Base-by-base conservation (phyloP, 1,140 invertebrate species). In the Caenorhabditis latens region DNA sequence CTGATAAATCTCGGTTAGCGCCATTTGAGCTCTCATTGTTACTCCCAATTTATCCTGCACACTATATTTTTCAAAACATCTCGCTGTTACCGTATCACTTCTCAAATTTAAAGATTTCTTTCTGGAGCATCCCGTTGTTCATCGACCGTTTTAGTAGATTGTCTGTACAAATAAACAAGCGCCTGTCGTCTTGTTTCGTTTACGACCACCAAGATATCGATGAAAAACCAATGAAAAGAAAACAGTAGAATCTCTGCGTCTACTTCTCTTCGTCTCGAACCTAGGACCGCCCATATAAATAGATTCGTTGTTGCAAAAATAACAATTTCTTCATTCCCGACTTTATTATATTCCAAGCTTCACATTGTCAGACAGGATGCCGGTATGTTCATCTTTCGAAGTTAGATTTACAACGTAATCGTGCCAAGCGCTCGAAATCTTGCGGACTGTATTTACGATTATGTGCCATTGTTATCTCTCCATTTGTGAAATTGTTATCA, bases 401-500 rank as follows among this genome's bases (percentile, higher is more conserved):
- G 32, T 32, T 32, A 32, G 32, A 32, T 32, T 32, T 32, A 2
- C 32, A 32, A 32, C 32, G 32, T 32, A 32, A 2, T 0, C 32
- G 32, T 32, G 32, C 32, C 32, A 32, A 32, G 32, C 32, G 32
- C n/a, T n/a, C n/a, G 14, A 71, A 46, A 65, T 11, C 24, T 65
- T 65, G 63, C 40, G 5, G 48, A 65, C 32, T 40, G 63, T 65
- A 71, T 71, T 46, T 46, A 46, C 55, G 61, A 14, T 48, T 71
- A n/a, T 71, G 65, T 71, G 65, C 65, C 40, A 48, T 11, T 46
- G 42, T 71, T 71, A 71, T 71, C 65, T 71, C 4, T 71, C 14
- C 65, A 71, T 71, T 71, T 65, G 32, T 13, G 19, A 71, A 32
- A n/a, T 71, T 71, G 40, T 71, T 71, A 71, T 71, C 65, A 71